These are phyloP conservation scores for Oscheius onirici DNA, from an alignment of 2,888 invertebrate species.

Conservation along the genomic window DNA sequence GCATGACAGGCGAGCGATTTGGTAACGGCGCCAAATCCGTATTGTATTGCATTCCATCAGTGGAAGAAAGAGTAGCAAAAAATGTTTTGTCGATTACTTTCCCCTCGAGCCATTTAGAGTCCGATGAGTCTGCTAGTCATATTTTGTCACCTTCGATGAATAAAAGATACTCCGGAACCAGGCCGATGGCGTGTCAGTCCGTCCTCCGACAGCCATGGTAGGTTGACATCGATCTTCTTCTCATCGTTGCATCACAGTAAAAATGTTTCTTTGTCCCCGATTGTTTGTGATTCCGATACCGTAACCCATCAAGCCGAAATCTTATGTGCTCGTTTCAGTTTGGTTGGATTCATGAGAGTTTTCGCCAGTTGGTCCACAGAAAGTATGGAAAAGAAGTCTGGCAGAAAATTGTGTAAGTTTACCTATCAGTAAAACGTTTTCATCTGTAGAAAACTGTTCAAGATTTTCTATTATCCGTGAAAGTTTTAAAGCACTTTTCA, in stretches of 20 bases:
- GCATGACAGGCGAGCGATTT: no score
- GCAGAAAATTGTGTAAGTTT: slow-evolving; percentile 66
- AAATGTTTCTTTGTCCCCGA: no score
- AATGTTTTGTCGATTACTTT: no score
- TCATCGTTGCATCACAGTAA: neutral
- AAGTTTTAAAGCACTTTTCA: no score
- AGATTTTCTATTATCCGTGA: no score
- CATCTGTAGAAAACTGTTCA: neutral
- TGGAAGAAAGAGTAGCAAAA: no score
- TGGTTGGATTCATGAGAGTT: slow-evolving; percentile 70
- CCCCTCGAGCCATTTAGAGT: no score
- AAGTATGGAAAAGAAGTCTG: slow-evolving; percentile 69
- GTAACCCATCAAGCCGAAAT: neutral
- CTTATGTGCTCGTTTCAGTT: slow-evolving; percentile 52
- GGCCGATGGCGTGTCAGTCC: slow-evolving; percentile 24
- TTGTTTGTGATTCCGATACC: neutral
- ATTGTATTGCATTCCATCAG: no score
- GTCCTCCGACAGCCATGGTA: slow-evolving; percentile 27
- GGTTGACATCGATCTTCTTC: slow-evolving; percentile 24
- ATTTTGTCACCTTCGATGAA: no score
- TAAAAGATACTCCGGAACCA: no score
- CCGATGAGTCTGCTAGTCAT: no score
- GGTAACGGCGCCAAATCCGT: no score
- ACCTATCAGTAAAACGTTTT: neutral
- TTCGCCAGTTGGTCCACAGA: slow-evolving; percentile 65